A percentile compares a stretch with the other conserved stretches of the same genome.
These are phyloP conservation scores for Drosophila anomelani DNA, from an alignment of 2,888 invertebrate species.

Conservation along the genomic window DNA sequence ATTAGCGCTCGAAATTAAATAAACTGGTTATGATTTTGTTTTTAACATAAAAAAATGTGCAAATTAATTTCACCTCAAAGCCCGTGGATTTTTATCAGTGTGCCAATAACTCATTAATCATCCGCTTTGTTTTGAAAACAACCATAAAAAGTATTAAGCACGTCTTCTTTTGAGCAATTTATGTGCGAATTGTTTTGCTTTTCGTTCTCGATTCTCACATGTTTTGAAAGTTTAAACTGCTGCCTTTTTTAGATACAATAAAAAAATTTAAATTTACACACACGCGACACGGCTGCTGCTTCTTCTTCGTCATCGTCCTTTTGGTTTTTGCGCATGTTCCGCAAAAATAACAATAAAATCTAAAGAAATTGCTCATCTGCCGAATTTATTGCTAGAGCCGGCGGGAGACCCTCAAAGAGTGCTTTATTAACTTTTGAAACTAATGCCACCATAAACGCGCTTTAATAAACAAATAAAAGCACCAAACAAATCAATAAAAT, in stretches of 20 bases:
- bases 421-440: constrained; percentile 39
- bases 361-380: constrained; percentile 71
- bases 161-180: constrained; percentile 61
- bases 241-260: constrained; percentile 54
- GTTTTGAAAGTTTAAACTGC: constrained; percentile 2
- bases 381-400: constrained; percentile 71
- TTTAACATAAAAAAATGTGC: background rate
- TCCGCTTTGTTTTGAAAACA: constrained; percentile 56
- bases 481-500: constrained; percentile 65
- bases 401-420: constrained; percentile 18
- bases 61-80: background rate
- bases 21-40: constrained; percentile 10
- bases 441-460: constrained; percentile 9
- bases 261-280: constrained; percentile 69
- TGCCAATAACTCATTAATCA: constrained; percentile 67
- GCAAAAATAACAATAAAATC: constrained; percentile 53
- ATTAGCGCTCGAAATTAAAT: constrained; percentile 20
- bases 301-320: constrained; percentile 34
- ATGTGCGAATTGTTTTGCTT: constrained; percentile 61
- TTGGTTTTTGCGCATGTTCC: constrained; percentile 73
- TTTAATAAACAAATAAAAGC: constrained; percentile 23
- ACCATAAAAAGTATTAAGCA: constrained; percentile 67
- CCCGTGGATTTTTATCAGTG: constrained; percentile 9
- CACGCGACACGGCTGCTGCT: constrained; percentile 61
- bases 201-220: constrained; percentile 7